Conservation (phyloP, 2,113 vertebrate genomes). For the Hucho hucho region DNA sequence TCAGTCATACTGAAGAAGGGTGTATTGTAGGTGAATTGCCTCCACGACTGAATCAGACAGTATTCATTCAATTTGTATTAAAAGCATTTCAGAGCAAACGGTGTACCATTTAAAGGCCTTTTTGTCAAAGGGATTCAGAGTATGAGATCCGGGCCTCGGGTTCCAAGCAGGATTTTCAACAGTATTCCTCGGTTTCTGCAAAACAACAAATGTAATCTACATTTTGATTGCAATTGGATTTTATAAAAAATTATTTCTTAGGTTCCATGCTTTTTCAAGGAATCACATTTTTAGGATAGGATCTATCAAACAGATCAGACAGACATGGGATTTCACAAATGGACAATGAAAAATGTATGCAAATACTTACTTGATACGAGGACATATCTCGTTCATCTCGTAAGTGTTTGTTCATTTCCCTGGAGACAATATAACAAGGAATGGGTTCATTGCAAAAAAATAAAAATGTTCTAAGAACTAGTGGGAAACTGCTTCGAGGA, state of each 20-base stretch:
- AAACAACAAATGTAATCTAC: background rate
- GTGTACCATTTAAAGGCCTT: conserved; percentile 75
- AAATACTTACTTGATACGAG: conserved; percentile 63
- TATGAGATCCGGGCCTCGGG: conserved; percentile 70
- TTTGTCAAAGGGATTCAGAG: conserved; percentile 68
- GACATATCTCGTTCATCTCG: conserved; percentile 85
- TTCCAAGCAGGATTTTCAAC: conserved; percentile 59
- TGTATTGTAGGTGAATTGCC: background rate
- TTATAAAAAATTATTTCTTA: background rate
- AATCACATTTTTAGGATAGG: background rate
- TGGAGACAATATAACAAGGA: conserved; percentile 49
- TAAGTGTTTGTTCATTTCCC: conserved; percentile 94
- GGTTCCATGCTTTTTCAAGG: background rate
- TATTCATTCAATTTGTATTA: background rate
- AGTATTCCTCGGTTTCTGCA: conserved; percentile 77
- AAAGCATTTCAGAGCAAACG: background rate
- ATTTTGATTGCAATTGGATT: background rate
- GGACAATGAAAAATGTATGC: background rate
- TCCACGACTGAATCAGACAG: background rate
- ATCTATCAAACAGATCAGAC: background rate
- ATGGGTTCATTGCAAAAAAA: background rate
- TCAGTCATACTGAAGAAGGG: background rate
- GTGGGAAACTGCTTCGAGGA: background rate
- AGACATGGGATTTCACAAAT: background rate
- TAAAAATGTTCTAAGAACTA: background rate